phyloP scores from a whole-genome alignment of 2,113 vertebrate genomes.

The Nothobranchius furzeri region DNA sequence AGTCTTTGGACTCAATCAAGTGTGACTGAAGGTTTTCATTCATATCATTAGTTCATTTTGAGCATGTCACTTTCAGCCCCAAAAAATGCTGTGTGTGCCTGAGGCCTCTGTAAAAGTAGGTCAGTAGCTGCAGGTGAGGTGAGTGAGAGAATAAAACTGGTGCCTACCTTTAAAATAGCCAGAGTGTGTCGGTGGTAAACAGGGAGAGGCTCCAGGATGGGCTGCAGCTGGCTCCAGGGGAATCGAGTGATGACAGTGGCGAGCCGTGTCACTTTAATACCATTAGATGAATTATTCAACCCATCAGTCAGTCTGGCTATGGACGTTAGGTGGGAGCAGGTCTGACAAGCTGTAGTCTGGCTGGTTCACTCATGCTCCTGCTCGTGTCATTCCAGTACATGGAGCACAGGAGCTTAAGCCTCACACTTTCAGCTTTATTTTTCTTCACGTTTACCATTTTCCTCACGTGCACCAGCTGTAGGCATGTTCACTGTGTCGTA shows the following conservation, averaged over 20 bases:
- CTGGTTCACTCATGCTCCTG: conserved; percentile 2
- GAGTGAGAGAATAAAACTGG: conserved; percentile 8
- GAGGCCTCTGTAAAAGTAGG: not conserved
- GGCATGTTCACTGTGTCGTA: not conserved
- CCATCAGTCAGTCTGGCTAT: conserved; percentile 54
- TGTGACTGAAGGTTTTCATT: not conserved
- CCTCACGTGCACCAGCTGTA: not conserved
- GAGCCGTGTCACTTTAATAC: conserved; percentile 54
- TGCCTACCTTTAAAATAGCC: not conserved
- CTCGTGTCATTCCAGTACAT: not conserved
- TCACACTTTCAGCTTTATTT: not conserved
- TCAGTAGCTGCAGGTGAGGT: not conserved
- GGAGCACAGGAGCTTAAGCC: not conserved
- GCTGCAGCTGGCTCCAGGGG: conserved; percentile 29
- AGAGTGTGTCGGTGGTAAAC: not conserved
- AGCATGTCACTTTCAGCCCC: too few relatives aligned
- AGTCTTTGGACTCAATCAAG: conserved; percentile 14
- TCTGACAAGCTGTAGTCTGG: conserved; percentile 19
- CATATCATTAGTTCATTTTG: not conserved
- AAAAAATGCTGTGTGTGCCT: not conserved
- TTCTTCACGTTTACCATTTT: too few relatives aligned
- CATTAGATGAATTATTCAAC: conserved; percentile 65
- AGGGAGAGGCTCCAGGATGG: conserved; percentile 6
- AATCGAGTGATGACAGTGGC: conserved; percentile 47
- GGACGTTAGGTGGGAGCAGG: conserved; percentile 13